Percentiles rank a stretch among this genome's conserved stretches.
Evolutionary conservation across 2,113 vertebrate genomes (phyloP).

Genomic region (Perccottus glenii): DNA sequence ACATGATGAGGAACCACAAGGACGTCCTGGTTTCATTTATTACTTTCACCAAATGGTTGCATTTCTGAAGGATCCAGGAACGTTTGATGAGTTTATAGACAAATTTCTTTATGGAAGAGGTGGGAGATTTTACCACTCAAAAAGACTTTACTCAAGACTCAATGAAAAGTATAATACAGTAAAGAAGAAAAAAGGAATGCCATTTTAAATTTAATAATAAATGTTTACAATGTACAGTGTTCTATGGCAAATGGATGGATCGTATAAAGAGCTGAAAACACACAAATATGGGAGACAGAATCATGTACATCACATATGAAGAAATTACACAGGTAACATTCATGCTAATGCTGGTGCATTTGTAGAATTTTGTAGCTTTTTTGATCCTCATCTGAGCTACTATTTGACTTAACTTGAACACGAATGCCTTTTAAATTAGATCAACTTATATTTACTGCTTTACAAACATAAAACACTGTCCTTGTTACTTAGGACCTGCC

Average conservation of each 20-base stretch:
- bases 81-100: slow-evolving; percentile 78
- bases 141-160: too few species aligned
- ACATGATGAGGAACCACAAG: slow-evolving; percentile 79
- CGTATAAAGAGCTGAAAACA: slow-evolving; percentile 79
- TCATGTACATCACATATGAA: slow-evolving; percentile 79
- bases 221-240: slow-evolving; percentile 41
- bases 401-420: too few species aligned
- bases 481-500: slow-evolving; percentile 72
- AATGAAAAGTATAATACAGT: too few species aligned
- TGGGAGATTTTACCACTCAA: slow-evolving; percentile 36
- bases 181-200: too few species aligned
- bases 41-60: slow-evolving; percentile 79
- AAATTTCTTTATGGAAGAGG: slow-evolving; percentile 76
- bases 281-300: slow-evolving; percentile 69
- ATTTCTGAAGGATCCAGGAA: slow-evolving; percentile 80
- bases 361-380: too few species aligned
- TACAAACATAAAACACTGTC: slow-evolving; percentile 47
- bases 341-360: too few species aligned
- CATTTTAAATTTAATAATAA: too few species aligned
- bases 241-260: slow-evolving; percentile 83
- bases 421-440: too few species aligned
- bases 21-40: slow-evolving; percentile 79
- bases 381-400: too few species aligned
- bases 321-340: slow-evolving; percentile 75
- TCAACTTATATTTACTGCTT: slow-evolving; percentile 73